Evolutionary conservation across 2,888 invertebrate genomes (phyloP), one percentile per base, ranked within the genome.

Genomic region (Leptopilina drosophilae): DNA sequence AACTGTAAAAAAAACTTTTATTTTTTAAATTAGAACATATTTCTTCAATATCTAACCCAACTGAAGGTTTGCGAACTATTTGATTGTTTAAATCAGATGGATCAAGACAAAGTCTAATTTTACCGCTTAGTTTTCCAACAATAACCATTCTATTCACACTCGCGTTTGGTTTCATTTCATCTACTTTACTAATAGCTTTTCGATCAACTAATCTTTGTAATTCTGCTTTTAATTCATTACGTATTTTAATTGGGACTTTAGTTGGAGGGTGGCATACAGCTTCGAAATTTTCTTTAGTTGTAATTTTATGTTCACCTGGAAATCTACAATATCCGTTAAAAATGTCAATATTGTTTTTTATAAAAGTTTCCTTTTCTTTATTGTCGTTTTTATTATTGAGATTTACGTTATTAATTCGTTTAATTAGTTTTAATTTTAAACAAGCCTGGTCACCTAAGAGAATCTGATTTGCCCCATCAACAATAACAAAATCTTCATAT

Each of bases 91-190:
- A 56, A n/a, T 56, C 56, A 12, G 56, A 9, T n/a, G 56, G n/a
- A 56, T 56, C 56, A n/a, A 56, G 56, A n/a, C 56, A 56, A 56
- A 56, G 56, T 56, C 56, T 56, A 56, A 56, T 56, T 56, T 56
- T 56, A 12, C 56, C 56, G 14, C 14, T 56, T n/a, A 2, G 56
- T 56, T 56, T 56, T 56, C n/a, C n/a, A 12, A 56, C 12, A 14
- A n/a, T 56, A 56, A 56, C 56, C 56, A 56, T 56, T n/a, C 2
- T 12, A 56, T 56, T 56, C 12, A 56, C n/a, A 56, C 56, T 56
- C 14, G 56, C 56, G n/a, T n/a, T n/a, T 12, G 53, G 53, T 9
- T 53, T 53, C 12, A 53, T 53, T 53, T 53, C 6, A 53, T 53
- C 53, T 53, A 53, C 53, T 53, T 53, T 53, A 12, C 9, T 12